A percentile compares a stretch with the other conserved stretches of the same genome.
These are phyloP conservation scores for Sitta europaea DNA, from an alignment of 2,113 vertebrate species.

Conservation along the genomic window DNA sequence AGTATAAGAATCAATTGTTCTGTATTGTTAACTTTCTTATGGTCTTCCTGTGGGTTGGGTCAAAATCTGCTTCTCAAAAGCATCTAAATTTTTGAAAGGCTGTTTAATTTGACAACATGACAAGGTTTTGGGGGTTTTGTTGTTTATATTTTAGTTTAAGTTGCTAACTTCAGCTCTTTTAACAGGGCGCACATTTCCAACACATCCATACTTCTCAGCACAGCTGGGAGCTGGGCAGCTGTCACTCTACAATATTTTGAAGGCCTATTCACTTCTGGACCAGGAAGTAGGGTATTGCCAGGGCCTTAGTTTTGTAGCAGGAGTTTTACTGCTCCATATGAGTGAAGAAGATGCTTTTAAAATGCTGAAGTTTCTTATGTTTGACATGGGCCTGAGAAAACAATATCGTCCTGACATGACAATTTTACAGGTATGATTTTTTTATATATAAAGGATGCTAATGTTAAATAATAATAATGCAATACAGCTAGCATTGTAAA, in stretches of 20 bases:
- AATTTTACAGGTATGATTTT: conserved; percentile 76
- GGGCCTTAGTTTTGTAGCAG: conserved; percentile 82
- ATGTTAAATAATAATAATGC: not conserved
- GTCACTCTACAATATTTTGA: conserved; percentile 82
- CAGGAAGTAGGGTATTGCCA: conserved; percentile 84
- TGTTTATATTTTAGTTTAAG: not conserved
- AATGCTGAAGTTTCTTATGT: conserved; percentile 83
- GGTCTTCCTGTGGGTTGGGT: not conserved
- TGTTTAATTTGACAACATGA: not conserved
- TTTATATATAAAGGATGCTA: not conserved
- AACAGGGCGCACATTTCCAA: conserved; percentile 81
- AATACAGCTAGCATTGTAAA: not conserved
- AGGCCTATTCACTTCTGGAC: conserved; percentile 83
- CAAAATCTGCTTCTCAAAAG: not conserved
- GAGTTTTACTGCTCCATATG: conserved; percentile 81
- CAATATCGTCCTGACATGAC: conserved; percentile 84
- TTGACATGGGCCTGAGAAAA: conserved; percentile 78
- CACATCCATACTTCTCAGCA: conserved; percentile 80
- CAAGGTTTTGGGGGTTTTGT: not conserved
- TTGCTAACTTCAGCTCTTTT: not conserved
- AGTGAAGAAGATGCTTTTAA: conserved; percentile 81
- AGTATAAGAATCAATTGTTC: not conserved
- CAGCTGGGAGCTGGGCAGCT: conserved; percentile 82
- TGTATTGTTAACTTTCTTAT: not conserved
- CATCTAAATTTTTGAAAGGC: not conserved